Base-by-base conservation (phyloP, 2,113 vertebrate genomes). In the Romanogobio albipinnatus region DNA sequence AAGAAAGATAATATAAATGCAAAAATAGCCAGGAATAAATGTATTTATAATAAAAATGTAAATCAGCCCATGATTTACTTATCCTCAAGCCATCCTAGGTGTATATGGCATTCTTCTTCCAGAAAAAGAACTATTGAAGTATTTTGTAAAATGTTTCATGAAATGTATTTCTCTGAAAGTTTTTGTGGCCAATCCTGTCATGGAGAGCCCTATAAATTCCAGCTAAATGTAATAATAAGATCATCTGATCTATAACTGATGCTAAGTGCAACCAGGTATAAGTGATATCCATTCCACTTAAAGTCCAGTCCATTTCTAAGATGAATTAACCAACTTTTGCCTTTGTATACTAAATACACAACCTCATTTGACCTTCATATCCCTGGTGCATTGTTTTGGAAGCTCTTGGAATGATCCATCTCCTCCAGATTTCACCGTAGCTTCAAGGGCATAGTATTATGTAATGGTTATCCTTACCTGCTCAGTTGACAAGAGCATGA, bases 381-480 rank as follows among this genome's bases (percentile, higher is more conserved):
- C 59, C 7, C 15, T 76, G 24, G 53, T 19, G 10, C 10, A 3
- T 4, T 81, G 22, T 24, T 64, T 80, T 33, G 3, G 73, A 51
- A 33, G n/a, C 45, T 47, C 59, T 36, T 81, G 26, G 59, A 33
- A 24, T 11, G 22, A 4, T 66, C 61, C 24, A 66, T 81, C 78
- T 64, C 11, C 14, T 66, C 17, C 59, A 64, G n/a, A 64, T 64
- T 62, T 51, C 2, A 3, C 43, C 49, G 61, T 51, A 81, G 61
- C 17, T 1, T 81, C 58, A 79, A 26, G 59, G 59, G 10, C 24
- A 33, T 81, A 47, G 14, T 64, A 14, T 78, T 83, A 53, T 74
- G 56, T 89, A 85, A 85, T 43, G 51, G 15, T 78, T 84, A 71
- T 62, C n/a, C 26, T n/a, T 82, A 74, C 51, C 80, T 66, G 22